Evolutionary conservation across 1,140 invertebrate genomes (phyloP).

Genomic region (Rhyacophila brunnea): DNA sequence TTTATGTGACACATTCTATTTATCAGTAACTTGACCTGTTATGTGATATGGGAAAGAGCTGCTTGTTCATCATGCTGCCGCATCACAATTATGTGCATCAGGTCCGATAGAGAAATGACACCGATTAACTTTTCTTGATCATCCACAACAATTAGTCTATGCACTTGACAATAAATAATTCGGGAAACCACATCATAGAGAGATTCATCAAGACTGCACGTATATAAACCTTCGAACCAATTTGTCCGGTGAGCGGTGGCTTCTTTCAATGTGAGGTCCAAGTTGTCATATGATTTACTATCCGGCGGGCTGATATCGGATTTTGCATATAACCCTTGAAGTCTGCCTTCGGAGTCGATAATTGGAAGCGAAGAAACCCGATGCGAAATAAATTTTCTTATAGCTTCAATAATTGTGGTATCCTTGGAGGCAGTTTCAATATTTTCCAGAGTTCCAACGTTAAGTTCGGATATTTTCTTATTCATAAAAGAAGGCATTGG

Average conservation of each 20-base stretch:
- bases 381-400: conserved; percentile 94
- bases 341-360: conserved; percentile 82
- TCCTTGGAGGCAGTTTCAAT: conserved; percentile 92
- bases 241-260: conserved; percentile 94
- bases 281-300: conserved; percentile 98
- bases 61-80: not conserved
- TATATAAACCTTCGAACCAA: conserved; percentile 98
- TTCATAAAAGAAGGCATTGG: conserved; percentile 91
- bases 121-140: conserved; percentile 89
- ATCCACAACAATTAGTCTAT: conserved; percentile 92
- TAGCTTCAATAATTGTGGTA: conserved; percentile 91
- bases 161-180: conserved; percentile 95
- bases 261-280: conserved; percentile 91
- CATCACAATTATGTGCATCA: conserved; percentile 73
- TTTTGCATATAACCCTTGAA: conserved; percentile 98
- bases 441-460: conserved; percentile 92
- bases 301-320: conserved; percentile 99
- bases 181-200: conserved; percentile 89
- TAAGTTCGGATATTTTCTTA: conserved; percentile 82
- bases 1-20: no score
- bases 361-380: conserved; percentile 95
- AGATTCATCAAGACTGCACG: conserved; percentile 89
- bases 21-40: no score
- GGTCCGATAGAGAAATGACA: conserved; percentile 95
- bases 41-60: no score